These are phyloP conservation scores for Buceros bicornis DNA, from an alignment of 2,797 vertebrate genomes.

Conservation along the genomic window DNA sequence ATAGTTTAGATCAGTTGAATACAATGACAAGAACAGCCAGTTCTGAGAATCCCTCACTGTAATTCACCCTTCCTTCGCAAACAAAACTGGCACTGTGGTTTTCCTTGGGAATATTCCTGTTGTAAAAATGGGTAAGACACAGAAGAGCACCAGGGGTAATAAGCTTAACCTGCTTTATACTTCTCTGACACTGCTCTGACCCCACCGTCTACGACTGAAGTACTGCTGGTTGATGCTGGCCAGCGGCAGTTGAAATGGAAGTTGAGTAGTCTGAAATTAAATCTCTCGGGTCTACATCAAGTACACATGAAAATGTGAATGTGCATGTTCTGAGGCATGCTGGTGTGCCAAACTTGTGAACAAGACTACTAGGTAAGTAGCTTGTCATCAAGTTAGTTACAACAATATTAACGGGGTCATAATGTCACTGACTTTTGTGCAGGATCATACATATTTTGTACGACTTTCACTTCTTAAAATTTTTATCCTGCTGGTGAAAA, in stretches of 20 bases:
- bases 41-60: background rate
- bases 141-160: background rate
- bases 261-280: background rate
- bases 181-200: background rate
- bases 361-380: background rate
- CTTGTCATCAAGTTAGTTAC: background rate
- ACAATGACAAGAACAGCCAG: background rate
- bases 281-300: background rate
- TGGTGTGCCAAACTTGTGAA: background rate
- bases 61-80: background rate
- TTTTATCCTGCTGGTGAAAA: background rate
- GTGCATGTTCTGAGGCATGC: background rate
- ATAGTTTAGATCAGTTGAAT: background rate
- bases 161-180: background rate
- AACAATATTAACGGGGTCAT: background rate
- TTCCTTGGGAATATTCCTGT: background rate
- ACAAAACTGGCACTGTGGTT: background rate
- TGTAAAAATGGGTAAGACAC: background rate
- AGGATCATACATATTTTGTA: background rate
- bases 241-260: background rate
- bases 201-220: background rate
- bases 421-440: background rate
- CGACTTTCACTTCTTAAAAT: background rate
- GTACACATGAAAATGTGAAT: background rate
- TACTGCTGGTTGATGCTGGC: background rate